Base-by-base conservation (phyloP, 2,888 invertebrate species). In the Keiferia lycopersicella region DNA sequence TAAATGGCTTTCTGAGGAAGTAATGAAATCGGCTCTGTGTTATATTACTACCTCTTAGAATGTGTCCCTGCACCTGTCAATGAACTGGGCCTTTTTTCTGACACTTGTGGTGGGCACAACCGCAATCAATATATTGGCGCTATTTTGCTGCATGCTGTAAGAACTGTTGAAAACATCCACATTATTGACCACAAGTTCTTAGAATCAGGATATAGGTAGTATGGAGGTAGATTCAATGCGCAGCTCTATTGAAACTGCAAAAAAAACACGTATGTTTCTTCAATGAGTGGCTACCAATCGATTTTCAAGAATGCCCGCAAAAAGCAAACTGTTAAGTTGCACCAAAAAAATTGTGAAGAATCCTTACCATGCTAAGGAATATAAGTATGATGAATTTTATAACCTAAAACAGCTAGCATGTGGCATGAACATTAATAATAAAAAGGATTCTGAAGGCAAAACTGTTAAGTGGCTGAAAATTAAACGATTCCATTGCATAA, bases 1-100 rank as follows among this genome's bases (percentile, higher is more conserved):
- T 48, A 18, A 74, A 71, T 26, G 53, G 53, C 26, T 22, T 22
- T n/a, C 20, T 22, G 16, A 64, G 75, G 74, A 64, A 78, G 76
- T 67, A 69, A 62, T 62, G 77, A 78, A 69, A 76, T 77, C 61
- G 78, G 75, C 60, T 75, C 70, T 65, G 70, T 65, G 39, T 58
- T 76, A 45, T 68, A 68, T 53, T 56, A 71, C 59, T 69, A 65
- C 39, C 53, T 71, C 45, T 60, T 51, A 50, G 63, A 63, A 57
- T 73, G 56, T 69, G 67, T 70, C 68, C 72, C 64, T 65, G 68
- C 60, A 72, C 62, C 39, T 73, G 72, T 67, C 61, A 72, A 38
- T 72, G 74, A 16, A 75, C 71, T 67, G 73, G 74, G 64, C 65
- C 69, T 62, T n/a, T 62, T 62, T 38, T 62, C 53, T 14, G 53